A percentile compares a stretch with the other conserved stretches of the same genome.
Evolutionary conservation across 2,113 vertebrate genomes (phyloP).

Genomic region (Collichthys lucidus): DNA sequence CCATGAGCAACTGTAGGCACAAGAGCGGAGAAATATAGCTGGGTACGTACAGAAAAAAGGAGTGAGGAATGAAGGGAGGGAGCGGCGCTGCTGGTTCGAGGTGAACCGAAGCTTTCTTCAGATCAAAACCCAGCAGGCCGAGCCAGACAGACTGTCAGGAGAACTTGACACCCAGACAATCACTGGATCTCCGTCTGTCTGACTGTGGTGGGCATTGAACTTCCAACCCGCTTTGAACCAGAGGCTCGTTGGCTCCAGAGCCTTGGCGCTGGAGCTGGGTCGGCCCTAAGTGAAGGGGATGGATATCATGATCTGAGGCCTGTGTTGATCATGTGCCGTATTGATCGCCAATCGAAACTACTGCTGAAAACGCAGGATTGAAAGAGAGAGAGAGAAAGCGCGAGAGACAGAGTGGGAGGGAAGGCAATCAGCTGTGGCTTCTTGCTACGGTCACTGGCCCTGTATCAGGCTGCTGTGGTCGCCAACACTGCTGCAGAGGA

Average conservation of each 20-base stretch:
- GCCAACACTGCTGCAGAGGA: constrained; percentile 29
- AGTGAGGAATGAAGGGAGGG: constrained; percentile 36
- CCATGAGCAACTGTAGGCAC: constrained; percentile 46
- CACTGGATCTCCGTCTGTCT: constrained; percentile 58
- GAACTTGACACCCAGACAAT: constrained; percentile 74
- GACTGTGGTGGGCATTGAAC: constrained; percentile 65
- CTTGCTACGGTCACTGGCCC: constrained; percentile 35
- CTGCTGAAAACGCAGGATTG: constrained; percentile 72
- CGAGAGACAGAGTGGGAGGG: constrained; percentile 53
- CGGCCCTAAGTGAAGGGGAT: constrained; percentile 68
- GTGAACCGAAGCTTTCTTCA: constrained; percentile 47
- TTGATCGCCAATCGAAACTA: constrained; percentile 75
- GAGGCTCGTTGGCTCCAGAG: constrained; percentile 54
- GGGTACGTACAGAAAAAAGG: constrained; percentile 34
- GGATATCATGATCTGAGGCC: constrained; percentile 71
- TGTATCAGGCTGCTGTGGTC: constrained; percentile 48
- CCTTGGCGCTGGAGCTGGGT: constrained; percentile 52
- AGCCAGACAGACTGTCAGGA: constrained; percentile 71
- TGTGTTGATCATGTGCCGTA: constrained; percentile 75
- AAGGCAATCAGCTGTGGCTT: constrained; percentile 68
- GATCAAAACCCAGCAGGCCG: constrained; percentile 59
- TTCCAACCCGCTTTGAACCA: constrained; percentile 52
- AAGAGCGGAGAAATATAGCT: constrained; percentile 41
- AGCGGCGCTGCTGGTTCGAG: constrained; percentile 22
- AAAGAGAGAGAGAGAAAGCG: constrained; percentile 26